These are phyloP conservation scores for Solea senegalensis DNA, from an alignment of 2,113 vertebrate genomes.

Conservation along the genomic window DNA sequence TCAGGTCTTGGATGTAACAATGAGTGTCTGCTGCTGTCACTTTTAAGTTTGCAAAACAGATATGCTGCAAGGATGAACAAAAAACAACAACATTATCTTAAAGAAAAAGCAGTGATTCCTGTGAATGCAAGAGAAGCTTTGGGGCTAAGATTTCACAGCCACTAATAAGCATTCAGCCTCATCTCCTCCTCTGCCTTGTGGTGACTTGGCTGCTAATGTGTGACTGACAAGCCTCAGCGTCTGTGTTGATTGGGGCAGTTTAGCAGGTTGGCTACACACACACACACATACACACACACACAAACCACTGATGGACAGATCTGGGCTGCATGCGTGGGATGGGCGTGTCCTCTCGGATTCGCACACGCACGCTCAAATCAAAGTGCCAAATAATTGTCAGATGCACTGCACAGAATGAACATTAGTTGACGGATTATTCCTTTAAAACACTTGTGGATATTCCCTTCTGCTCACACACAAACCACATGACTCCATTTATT, in stretches of 20 bases:
- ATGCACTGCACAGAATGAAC: neutral
- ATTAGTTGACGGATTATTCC: no score
- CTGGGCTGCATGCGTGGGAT: slow-evolving; percentile 56
- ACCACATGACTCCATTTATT: no score
- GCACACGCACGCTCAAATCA: neutral
- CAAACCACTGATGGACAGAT: slow-evolving; percentile 63
- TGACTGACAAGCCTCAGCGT: slow-evolving; percentile 75
- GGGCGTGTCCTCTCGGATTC: slow-evolving; percentile 30
- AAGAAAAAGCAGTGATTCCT: slow-evolving; percentile 40
- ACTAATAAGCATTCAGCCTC: slow-evolving; percentile 78
- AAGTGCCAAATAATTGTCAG: neutral
- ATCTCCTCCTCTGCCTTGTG: slow-evolving; percentile 75
- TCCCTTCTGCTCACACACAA: no score
- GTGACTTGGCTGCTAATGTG: slow-evolving; percentile 74
- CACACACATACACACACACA: no score
- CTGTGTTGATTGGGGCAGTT: slow-evolving; percentile 61
- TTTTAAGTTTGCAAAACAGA: slow-evolving; percentile 17
- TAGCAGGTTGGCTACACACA: slow-evolving; percentile 59
- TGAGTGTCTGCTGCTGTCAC: slow-evolving; percentile 3
- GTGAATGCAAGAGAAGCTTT: slow-evolving; percentile 64
- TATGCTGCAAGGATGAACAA: neutral
- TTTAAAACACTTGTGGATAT: no score
- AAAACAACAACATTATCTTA: neutral
- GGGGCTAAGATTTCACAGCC: slow-evolving; percentile 77
- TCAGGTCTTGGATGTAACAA: slow-evolving; percentile 10